Base-by-base conservation (phyloP, 2,797 vertebrate genomes). In the Halcyon chelicuti region DNA sequence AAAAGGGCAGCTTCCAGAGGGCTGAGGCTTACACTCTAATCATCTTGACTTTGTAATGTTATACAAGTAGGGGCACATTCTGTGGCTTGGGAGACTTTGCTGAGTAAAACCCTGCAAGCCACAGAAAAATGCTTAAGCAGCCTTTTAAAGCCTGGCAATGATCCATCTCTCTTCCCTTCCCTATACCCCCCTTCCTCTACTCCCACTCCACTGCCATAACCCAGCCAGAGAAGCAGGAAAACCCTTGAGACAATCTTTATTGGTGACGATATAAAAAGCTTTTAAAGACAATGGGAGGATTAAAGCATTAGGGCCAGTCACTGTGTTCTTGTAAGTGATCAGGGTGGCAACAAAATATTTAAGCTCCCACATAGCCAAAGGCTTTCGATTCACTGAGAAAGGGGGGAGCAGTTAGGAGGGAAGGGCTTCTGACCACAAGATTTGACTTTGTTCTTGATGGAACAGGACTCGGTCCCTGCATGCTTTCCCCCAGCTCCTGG, bases 11-110 rank as follows among this genome's bases (percentile, higher is more conserved):
- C 96, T 96, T 97, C 90, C 94, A 92, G 79, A 96, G 90, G 67
- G 90, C 76, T 95, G 92, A 96, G 87, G 78, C 86, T 97, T 97
- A 93, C 58, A 31, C 86, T 94, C 81, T 96, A 96, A 97, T 96
- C 95, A 96, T 97, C 94, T 76, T 90, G 93, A 94, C 88, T 97
- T 96, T 96, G 96, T 97, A 97, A 97, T 80, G 85, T 86, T 96
- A 97, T 96, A 97, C 97, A 96, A 97, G 97, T 82, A 94, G 81
- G 91, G 96, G 86, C 96, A 79, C 95, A 97, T 96, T 96, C 95
- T 96, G 96, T 96, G 96, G 96, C 95, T 97, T 97, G 91, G 91
- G 93, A 96, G 96, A 94, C 93, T 96, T 94, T 83, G 92, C 97
- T 96, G 95, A 97, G 91, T 96, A 97, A 97, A 96, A 90, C 89